Base-by-base conservation (phyloP, 2,888 invertebrate species). In the Drosophila imparisetae region DNA sequence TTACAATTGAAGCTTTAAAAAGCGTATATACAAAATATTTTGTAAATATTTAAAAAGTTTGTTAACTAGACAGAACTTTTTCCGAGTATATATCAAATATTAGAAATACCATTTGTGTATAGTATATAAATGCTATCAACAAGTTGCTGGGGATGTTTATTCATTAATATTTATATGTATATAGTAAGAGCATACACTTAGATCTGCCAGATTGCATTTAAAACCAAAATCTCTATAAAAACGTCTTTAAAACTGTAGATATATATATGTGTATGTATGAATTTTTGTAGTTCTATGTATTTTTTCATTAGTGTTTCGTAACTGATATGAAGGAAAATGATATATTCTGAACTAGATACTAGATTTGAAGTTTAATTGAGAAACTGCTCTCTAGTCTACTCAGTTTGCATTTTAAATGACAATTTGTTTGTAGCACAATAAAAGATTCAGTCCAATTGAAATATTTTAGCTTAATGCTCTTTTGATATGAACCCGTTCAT, bases 21-120 rank as follows among this genome's bases (percentile, higher is more conserved):
- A 86, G 89, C 88, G 74, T 89, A 89, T 86, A 70, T 89, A 86
- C 90, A 86, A 89, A 89, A 89, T 86, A 86, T 89, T 87, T 89
- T 84, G 84, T 84, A 84, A 84, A 84, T 84, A 89, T 84, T 86
- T 89, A 84, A 89, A 84, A 84, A 84, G 84, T 81, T 81, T 89
- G 89, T 78, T 75, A 78, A 72, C 83, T 89, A 78, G 76, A 58
- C 68, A 76, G 67, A 80, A 83, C 69, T 52, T 72, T 38, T 45
- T 15, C 52, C 52, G 50, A 62, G 45, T 67, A 66, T 61, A 65
- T 72, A 65, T 77, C 55, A 72, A 67, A 60, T 67, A 50, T 80
- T 62, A 64, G 72, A 76, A 57, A 67, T 71, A 72, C 65, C 15
- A 60, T 52, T 48, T 29, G 15, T 52, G 30, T 65, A 59, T 57